Conservation (phyloP, 2,797 vertebrate genomes). For the Kryptopterus vitreolus region DNA sequence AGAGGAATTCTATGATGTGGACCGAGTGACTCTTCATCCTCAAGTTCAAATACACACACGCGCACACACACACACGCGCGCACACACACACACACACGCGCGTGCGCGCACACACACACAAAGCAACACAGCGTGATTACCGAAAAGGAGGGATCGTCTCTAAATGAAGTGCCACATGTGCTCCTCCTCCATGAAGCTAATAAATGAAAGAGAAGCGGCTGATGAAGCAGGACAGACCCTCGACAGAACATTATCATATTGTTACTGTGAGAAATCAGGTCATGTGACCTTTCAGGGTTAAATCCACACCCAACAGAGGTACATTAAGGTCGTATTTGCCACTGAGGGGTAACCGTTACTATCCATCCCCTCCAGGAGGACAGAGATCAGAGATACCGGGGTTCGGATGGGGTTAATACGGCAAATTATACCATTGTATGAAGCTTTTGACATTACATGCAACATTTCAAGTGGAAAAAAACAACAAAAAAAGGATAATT, state of each 20-base stretch:
- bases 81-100: conserved; percentile 26
- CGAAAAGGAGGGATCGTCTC: neutral
- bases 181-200: neutral
- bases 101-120: conserved; percentile 9
- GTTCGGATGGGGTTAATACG: neutral
- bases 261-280: neutral
- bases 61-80: neutral
- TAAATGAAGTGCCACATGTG: neutral
- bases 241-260: neutral
- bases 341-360: neutral
- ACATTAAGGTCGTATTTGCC: neutral
- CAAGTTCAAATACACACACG: neutral
- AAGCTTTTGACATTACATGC: no score
- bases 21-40: conserved; percentile 35
- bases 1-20: conserved; percentile 25
- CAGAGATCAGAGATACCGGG: neutral
- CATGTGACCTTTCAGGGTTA: conserved; percentile 7
- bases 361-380: neutral
- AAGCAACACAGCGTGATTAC: neutral
- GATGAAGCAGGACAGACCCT: neutral
- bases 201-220: neutral
- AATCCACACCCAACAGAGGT: neutral
- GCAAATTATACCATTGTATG: neutral
- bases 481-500: neutral
- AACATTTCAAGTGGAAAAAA: neutral